These are phyloP conservation scores for Centrocercus urophasianus DNA, from an alignment of 2,113 vertebrate genomes.

Conservation along the genomic window DNA sequence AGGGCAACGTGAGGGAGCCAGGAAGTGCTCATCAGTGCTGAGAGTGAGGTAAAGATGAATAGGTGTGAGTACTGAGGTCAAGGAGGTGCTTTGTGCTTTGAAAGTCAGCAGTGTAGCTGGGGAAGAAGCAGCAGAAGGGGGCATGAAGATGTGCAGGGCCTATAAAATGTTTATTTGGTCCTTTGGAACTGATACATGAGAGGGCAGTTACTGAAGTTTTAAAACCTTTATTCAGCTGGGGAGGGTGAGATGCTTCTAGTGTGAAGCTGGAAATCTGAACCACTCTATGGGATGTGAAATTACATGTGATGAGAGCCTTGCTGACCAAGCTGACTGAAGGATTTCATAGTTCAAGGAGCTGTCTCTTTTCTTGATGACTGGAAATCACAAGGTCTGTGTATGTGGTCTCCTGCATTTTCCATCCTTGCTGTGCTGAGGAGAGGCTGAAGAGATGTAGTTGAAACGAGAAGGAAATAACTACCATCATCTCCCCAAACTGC, in stretches of 20 bases:
- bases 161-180: neutral
- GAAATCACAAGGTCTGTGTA: neutral
- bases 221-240: neutral
- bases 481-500: neutral
- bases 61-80: neutral
- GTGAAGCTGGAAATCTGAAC: neutral
- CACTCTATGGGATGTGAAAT: neutral
- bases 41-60: neutral
- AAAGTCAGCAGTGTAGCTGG: neutral
- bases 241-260: neutral
- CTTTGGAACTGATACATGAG: neutral
- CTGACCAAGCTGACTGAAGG: neutral
- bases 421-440: neutral
- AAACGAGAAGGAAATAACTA: neutral
- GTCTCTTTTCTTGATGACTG: neutral
- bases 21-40: neutral
- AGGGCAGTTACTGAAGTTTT: neutral
- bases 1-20: neutral
- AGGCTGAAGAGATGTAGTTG: neutral
- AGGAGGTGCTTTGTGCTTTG: neutral
- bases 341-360: neutral
- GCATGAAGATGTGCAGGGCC: neutral
- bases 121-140: neutral
- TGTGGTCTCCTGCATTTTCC: neutral
- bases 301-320: neutral